These are phyloP conservation scores for Nomada lathburiana DNA, from an alignment of 2,888 invertebrate genomes.

Conservation along the genomic window DNA sequence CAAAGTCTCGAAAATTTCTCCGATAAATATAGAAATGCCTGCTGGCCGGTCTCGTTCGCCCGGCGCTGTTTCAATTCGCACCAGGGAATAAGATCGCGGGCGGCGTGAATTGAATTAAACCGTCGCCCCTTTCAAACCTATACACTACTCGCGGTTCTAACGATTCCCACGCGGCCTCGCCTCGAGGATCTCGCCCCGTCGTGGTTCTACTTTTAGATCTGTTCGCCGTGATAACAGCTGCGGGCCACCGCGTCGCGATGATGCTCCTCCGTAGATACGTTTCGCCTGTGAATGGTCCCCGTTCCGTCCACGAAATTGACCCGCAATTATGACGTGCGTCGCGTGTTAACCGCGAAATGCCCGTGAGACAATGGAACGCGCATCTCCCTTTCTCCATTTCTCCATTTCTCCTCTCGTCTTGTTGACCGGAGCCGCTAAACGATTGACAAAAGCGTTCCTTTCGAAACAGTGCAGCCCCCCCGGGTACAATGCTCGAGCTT, in stretches of 20 bases:
- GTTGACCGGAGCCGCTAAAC: constrained; percentile 29
- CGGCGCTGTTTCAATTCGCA: constrained; percentile 53
- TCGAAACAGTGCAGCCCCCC: constrained; percentile 39
- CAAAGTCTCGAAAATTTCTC: not conserved
- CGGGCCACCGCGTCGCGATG: constrained; percentile 36
- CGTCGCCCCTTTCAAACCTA: constrained; percentile 40
- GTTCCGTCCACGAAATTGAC: constrained; percentile 41
- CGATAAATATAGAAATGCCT: constrained; percentile 32
- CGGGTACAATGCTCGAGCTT: constrained; percentile 26
- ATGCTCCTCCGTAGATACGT: constrained; percentile 37
- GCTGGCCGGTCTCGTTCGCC: constrained; percentile 9
- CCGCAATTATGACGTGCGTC: constrained; percentile 47
- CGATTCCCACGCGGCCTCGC: constrained; percentile 70
- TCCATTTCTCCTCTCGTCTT: too few species aligned
- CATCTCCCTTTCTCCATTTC: not conserved
- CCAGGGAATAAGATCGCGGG: constrained; percentile 52
- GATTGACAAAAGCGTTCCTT: constrained; percentile 26
- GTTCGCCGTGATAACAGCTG: constrained; percentile 54
- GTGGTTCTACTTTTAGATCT: constrained; percentile 72
- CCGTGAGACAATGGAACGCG: not conserved
- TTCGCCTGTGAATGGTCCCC: not conserved
- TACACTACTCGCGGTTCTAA: constrained; percentile 50
- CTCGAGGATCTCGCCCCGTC: constrained; percentile 55
- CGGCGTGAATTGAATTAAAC: constrained; percentile 62
- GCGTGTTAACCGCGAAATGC: not conserved